phyloP scores from a whole-genome alignment of 2,113 vertebrate species.

The Sula dactylatra region DNA sequence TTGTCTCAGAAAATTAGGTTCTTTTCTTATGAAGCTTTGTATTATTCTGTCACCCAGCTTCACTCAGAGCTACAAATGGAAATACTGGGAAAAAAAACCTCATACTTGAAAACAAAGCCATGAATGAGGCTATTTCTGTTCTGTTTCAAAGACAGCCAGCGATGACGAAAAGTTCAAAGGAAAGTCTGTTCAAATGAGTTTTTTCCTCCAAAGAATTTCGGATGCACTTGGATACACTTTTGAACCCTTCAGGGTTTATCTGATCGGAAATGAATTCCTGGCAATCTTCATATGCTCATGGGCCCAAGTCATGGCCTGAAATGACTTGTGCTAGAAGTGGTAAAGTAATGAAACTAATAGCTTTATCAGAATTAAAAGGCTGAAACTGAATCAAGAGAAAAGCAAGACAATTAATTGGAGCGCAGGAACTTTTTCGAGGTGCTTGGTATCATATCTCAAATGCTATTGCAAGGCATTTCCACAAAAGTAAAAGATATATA shows the following conservation, averaged over 20 bases:
- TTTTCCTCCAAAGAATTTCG: neutral
- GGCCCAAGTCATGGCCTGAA: neutral
- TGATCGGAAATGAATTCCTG: neutral
- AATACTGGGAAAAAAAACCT: neutral
- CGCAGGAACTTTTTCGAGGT: neutral
- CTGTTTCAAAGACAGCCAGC: neutral
- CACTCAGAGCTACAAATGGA: neutral
- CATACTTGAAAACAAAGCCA: neutral
- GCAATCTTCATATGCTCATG: neutral
- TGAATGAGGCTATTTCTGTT: neutral
- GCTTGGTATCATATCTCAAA: neutral
- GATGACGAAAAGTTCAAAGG: conserved; percentile 1
- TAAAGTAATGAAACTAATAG: neutral
- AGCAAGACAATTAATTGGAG: neutral
- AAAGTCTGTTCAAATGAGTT: neutral
- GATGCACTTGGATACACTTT: neutral
- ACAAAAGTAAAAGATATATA: neutral
- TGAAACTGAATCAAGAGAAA: neutral
- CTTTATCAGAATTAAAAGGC: neutral
- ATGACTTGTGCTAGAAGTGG: neutral
- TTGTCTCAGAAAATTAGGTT: neutral
- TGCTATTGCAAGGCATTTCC: neutral
- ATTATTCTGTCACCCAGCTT: neutral
- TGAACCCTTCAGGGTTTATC: neutral
- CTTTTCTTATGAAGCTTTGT: neutral